Percentiles rank a stretch among this genome's conserved stretches.
phyloP scores from a whole-genome alignment of 2,797 vertebrate genomes.

The Rhincodon typus region DNA sequence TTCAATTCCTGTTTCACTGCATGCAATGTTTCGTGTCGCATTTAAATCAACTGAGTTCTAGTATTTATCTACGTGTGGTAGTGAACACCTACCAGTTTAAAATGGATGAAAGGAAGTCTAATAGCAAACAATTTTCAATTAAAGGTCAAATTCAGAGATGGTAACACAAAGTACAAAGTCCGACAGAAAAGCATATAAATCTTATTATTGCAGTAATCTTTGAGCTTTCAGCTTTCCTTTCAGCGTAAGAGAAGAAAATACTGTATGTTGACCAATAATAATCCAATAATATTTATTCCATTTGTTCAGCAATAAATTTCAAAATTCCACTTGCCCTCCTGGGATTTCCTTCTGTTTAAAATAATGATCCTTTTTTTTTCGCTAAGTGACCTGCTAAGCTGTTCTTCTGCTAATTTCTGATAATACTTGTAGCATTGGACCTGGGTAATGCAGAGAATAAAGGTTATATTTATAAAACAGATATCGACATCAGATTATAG shows the following conservation, averaged over 20 bases:
- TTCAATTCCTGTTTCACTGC: background rate
- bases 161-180: conserved; percentile 1
- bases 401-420: background rate
- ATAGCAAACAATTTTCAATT: background rate
- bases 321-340: background rate
- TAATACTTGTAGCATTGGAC: background rate
- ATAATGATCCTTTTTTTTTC: background rate
- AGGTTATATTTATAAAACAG: background rate
- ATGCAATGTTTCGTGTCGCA: background rate
- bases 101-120: background rate
- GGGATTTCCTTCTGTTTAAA: background rate
- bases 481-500: background rate
- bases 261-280: background rate
- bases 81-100: background rate
- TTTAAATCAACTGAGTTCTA: background rate
- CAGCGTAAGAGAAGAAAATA: background rate
- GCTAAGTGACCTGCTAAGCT: background rate
- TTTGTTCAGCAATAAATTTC: background rate
- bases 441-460: background rate
- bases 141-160: background rate
- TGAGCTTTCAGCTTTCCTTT: background rate
- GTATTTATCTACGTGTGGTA: background rate
- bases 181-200: background rate
- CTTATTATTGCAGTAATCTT: background rate
- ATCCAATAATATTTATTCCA: conserved; percentile 33